A percentile compares a stretch with the other conserved stretches of the same genome.
phyloP scores from a whole-genome alignment of 1,140 invertebrate species.

The Ceratina japonica region DNA sequence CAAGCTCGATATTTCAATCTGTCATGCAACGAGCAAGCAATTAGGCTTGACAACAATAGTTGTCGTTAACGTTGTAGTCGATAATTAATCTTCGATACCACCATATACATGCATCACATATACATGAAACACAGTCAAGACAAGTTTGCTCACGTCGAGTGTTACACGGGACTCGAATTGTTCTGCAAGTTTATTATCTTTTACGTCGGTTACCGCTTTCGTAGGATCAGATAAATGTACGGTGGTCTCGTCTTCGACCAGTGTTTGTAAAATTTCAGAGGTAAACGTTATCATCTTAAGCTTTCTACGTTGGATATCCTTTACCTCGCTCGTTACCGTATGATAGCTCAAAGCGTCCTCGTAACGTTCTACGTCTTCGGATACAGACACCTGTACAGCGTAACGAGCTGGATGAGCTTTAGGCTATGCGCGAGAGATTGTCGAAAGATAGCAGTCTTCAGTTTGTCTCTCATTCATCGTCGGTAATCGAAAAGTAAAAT shows the following conservation, averaged over 20 bases:
- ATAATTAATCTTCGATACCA: neutral
- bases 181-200: constrained; percentile 31
- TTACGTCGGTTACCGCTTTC: neutral
- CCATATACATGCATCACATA: constrained; percentile 49
- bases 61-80: neutral
- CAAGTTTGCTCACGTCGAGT: constrained; percentile 45
- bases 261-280: constrained; percentile 70
- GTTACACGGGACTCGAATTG: constrained; percentile 35
- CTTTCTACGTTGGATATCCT: constrained; percentile 65
- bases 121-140: constrained; percentile 38
- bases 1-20: constrained; percentile 1
- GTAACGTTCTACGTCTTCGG: constrained; percentile 60
- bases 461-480: constrained; percentile 71
- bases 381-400: constrained; percentile 57
- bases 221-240: constrained; percentile 56
- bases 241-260: constrained; percentile 69
- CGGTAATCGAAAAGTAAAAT: constrained; percentile 4
- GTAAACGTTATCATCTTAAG: constrained; percentile 68
- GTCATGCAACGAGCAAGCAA: constrained; percentile 46
- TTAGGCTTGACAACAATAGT: neutral
- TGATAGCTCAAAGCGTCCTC: constrained; percentile 62
- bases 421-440: constrained; percentile 39
- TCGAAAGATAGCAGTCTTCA: constrained; percentile 15
- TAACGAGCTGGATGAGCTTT: constrained; percentile 38
- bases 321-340: constrained; percentile 51